Evolutionary conservation across 2,113 vertebrate species (phyloP).

Genomic region (Chamaetylas fuelleborni): DNA sequence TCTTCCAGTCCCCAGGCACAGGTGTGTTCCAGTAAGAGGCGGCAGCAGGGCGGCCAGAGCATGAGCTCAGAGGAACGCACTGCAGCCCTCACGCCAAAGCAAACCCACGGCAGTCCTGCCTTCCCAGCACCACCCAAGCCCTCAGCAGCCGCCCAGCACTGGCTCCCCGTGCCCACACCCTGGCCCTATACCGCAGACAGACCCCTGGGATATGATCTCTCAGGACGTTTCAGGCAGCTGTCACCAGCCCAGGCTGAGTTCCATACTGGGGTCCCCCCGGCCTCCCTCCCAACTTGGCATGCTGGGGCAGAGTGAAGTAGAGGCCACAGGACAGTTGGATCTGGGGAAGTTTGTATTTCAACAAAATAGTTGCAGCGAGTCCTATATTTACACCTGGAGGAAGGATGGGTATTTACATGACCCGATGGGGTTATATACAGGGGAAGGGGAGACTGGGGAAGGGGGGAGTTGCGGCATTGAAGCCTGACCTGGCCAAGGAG

Average conservation of each 20-base stretch:
- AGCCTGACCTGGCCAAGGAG: neutral
- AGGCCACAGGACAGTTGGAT: neutral
- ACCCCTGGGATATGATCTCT: fast-evolving
- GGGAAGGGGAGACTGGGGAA: neutral
- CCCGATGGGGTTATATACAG: conserved; percentile 18
- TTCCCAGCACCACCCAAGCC: neutral
- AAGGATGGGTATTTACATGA: conserved; percentile 23
- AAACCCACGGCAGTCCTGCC: neutral
- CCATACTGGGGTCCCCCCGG: fast-evolving
- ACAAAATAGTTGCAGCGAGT: conserved; percentile 87
- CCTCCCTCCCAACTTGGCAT: neutral
- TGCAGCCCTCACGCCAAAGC: neutral
- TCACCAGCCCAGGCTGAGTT: neutral
- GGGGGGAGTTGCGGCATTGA: neutral
- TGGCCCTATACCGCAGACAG: fast-evolving
- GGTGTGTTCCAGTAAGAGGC: conserved; percentile 15
- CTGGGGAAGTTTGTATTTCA: conserved; percentile 79
- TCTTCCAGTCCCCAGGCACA: neutral
- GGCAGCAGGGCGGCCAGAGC: neutral
- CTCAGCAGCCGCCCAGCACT: neutral
- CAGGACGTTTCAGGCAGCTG: neutral
- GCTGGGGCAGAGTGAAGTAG: neutral
- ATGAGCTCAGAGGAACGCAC: conserved; percentile 26
- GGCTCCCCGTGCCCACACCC: fast-evolving
- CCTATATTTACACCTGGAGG: conserved; percentile 81